Conservation (phyloP, 2,888 invertebrate genomes). For the Sinelater perroti region DNA sequence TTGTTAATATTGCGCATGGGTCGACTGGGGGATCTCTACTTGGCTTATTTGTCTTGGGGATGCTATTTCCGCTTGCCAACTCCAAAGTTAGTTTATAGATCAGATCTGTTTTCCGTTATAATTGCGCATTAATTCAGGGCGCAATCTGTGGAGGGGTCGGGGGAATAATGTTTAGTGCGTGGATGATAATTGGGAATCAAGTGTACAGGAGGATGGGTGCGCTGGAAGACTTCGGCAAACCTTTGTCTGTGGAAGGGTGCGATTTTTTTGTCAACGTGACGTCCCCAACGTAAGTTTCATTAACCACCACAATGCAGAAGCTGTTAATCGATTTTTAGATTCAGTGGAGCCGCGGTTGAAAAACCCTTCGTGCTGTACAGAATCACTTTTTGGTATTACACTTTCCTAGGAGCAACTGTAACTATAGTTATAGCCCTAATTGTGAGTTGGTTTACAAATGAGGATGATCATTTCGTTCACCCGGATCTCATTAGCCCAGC, state of each 20-base stretch:
- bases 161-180: slow-evolving; percentile 35
- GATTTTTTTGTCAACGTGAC: slow-evolving; percentile 15
- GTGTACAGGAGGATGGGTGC: slow-evolving; percentile 30
- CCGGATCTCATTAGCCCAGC: slow-evolving; percentile 68
- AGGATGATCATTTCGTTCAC: slow-evolving; percentile 65
- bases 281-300: slow-evolving; percentile 1
- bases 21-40: slow-evolving; percentile 72
- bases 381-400: slow-evolving; percentile 42
- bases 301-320: too few species aligned
- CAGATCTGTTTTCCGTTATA: too few species aligned
- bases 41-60: slow-evolving; percentile 74
- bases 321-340: too few species aligned
- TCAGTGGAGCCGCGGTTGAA: neutral
- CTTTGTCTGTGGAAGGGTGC: slow-evolving; percentile 36
- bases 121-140: too few species aligned
- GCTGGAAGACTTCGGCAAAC: slow-evolving; percentile 23
- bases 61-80: slow-evolving; percentile 72
- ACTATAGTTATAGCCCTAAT: slow-evolving; percentile 29
- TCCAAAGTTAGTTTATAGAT: slow-evolving; percentile 65
- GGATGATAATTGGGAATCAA: slow-evolving; percentile 37
- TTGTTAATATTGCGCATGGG: slow-evolving; percentile 69
- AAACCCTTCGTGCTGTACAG: slow-evolving; percentile 35
- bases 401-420: slow-evolving; percentile 18
- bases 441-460: slow-evolving; percentile 34
- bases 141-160: slow-evolving; percentile 38